Evolutionary conservation across 1,140 invertebrate genomes (phyloP).

Genomic region (Drosophila truncata): DNA sequence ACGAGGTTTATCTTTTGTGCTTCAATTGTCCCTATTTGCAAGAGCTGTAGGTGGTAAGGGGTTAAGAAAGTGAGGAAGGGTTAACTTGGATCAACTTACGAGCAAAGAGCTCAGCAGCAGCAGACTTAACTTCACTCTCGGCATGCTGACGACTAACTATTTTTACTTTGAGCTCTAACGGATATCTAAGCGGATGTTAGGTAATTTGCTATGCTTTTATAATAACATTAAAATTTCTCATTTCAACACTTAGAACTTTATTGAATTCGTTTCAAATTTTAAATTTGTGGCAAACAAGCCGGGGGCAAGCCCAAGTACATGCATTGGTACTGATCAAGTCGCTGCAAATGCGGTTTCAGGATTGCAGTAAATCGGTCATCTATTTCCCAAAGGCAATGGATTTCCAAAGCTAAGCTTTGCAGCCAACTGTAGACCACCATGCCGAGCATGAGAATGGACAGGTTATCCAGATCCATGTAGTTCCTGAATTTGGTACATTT

Average conservation of each 20-base stretch:
- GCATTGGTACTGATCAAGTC: slow-evolving; percentile 5
- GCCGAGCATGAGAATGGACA: background rate
- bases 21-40: slow-evolving; percentile 6
- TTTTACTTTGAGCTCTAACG: background rate
- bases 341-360: slow-evolving; percentile 1
- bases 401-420: slow-evolving; percentile 11
- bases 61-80: no score
- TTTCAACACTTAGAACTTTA: background rate
- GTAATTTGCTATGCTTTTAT: background rate
- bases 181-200: background rate
- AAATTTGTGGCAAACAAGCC: slow-evolving; percentile 7
- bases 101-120: slow-evolving; percentile 9
- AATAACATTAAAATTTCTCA: background rate
- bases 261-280: background rate
- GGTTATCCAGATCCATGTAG: background rate
- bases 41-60: background rate
- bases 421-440: slow-evolving; percentile 4
- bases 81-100: background rate
- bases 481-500: background rate
- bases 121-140: slow-evolving; percentile 1
- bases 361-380: background rate
- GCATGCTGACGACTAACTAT: slow-evolving; percentile 1
- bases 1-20: slow-evolving; percentile 2
- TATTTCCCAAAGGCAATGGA: slow-evolving; percentile 11
- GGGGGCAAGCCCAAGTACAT: slow-evolving; percentile 1